phyloP scores from a whole-genome alignment of 2,113 vertebrate genomes.

The Pedionomus torquatus region DNA sequence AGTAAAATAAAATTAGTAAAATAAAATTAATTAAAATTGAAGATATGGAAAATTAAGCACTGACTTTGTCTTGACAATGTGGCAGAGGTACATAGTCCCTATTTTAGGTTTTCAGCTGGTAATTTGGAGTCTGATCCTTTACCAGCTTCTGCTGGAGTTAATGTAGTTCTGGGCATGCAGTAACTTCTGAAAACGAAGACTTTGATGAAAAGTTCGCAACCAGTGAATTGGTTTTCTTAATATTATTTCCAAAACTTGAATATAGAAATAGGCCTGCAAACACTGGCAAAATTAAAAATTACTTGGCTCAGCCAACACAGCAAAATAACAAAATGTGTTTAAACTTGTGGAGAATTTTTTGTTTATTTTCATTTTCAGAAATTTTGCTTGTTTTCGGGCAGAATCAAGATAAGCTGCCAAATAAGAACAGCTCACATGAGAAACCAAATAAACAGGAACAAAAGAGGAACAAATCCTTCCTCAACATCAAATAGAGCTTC shows the following conservation, averaged over 20 bases:
- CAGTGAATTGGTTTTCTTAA: neutral
- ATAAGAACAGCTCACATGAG: neutral
- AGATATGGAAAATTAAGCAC: rapidly evolving
- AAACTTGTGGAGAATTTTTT: neutral
- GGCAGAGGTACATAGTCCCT: rapidly evolving
- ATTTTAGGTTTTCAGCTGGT: neutral
- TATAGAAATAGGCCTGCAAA: neutral
- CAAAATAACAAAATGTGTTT: neutral
- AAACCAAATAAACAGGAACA: neutral
- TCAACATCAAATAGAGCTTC: neutral
- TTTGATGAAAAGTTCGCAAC: neutral
- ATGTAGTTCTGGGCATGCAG: neutral
- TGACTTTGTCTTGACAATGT: neutral
- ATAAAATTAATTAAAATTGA: neutral
- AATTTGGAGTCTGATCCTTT: neutral
- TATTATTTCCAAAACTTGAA: neutral
- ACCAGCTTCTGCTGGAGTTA: neutral
- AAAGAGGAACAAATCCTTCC: neutral
- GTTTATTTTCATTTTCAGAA: neutral
- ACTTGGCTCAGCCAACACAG: neutral
- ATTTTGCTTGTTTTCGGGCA: neutral
- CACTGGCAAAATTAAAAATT: neutral
- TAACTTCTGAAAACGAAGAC: neutral
- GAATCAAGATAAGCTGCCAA: neutral
- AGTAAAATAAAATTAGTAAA: neutral